Evolutionary conservation across 2,888 invertebrate species (phyloP).

Genomic region (Perdita meconis): DNA sequence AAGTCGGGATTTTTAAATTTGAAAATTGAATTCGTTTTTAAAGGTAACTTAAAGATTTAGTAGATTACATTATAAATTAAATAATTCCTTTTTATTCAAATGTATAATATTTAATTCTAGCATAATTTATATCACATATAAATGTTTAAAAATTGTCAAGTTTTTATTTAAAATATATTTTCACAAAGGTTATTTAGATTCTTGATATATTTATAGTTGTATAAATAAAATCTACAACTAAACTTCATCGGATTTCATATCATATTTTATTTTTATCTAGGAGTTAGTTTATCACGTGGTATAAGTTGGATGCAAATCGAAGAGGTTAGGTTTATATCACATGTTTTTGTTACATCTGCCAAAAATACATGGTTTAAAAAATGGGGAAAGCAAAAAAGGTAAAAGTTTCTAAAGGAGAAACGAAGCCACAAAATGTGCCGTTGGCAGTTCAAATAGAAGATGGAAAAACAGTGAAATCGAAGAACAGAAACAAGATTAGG

Average conservation of each 20-base stretch:
- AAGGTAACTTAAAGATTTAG: not conserved
- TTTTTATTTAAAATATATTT: too few relatives aligned
- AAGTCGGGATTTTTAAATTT: not conserved
- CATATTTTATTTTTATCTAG: too few relatives aligned
- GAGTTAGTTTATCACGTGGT: too few relatives aligned
- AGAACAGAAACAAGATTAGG: constrained; percentile 88
- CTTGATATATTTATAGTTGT: too few relatives aligned
- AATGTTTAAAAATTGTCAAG: too few relatives aligned
- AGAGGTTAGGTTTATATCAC: constrained; percentile 3
- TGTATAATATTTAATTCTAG: too few relatives aligned
- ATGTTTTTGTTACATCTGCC: not conserved
- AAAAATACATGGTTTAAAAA: constrained; percentile 26
- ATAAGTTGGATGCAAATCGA: not conserved
- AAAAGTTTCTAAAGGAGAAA: constrained; percentile 86
- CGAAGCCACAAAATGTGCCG: constrained; percentile 85
- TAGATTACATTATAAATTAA: not conserved
- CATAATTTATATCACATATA: too few relatives aligned
- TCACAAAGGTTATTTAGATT: too few relatives aligned
- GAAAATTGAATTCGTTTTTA: not conserved
- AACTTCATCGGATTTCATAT: too few relatives aligned
- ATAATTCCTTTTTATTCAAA: too few relatives aligned
- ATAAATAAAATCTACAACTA: too few relatives aligned
- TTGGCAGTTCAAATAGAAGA: constrained; percentile 91
- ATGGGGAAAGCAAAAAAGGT: constrained; percentile 93
- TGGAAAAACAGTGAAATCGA: constrained; percentile 87